These are phyloP conservation scores for Malurus alboscapulatus DNA, from an alignment of 2,113 vertebrate species.

Conservation along the genomic window DNA sequence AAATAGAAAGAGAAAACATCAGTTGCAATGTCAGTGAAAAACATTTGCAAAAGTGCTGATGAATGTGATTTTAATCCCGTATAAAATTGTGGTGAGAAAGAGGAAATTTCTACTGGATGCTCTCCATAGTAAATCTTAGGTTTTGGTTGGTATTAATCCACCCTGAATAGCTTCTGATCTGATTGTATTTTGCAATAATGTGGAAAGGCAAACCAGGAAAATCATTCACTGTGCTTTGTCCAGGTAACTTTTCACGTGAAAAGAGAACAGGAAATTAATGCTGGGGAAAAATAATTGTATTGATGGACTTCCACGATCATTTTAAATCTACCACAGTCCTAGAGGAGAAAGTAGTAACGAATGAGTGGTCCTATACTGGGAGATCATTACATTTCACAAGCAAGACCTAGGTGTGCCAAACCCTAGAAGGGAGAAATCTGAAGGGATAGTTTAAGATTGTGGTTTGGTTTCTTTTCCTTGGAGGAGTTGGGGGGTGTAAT, in stretches of 20 bases:
- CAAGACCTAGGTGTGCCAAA: not conserved
- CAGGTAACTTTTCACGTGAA: not conserved
- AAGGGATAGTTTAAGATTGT: not conserved
- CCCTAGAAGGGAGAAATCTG: not conserved
- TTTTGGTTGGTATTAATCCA: not conserved
- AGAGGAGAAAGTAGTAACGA: not conserved
- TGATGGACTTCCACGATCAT: not conserved
- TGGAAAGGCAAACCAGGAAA: not conserved
- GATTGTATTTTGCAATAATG: not conserved
- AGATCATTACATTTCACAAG: not conserved
- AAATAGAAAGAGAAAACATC: conserved; percentile 12
- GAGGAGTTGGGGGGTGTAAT: not conserved
- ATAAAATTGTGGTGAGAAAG: conserved; percentile 58
- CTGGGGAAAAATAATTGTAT: not conserved
- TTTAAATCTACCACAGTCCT: not conserved
- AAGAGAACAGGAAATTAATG: conserved; percentile 3
- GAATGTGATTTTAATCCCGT: conserved; percentile 40
- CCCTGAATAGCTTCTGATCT: not conserved
- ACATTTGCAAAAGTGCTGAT: conserved; percentile 49
- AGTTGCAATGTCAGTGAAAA: conserved; percentile 8
- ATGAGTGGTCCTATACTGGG: not conserved
- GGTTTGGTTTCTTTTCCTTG: not conserved
- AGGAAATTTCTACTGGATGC: conserved; percentile 52
- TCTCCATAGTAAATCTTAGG: conserved; percentile 40
- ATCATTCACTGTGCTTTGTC: not conserved